Percentiles rank a stretch among this genome's conserved stretches.
Evolutionary conservation across 2,797 vertebrate species (phyloP).

Genomic region (Mormyrops attenuatus): DNA sequence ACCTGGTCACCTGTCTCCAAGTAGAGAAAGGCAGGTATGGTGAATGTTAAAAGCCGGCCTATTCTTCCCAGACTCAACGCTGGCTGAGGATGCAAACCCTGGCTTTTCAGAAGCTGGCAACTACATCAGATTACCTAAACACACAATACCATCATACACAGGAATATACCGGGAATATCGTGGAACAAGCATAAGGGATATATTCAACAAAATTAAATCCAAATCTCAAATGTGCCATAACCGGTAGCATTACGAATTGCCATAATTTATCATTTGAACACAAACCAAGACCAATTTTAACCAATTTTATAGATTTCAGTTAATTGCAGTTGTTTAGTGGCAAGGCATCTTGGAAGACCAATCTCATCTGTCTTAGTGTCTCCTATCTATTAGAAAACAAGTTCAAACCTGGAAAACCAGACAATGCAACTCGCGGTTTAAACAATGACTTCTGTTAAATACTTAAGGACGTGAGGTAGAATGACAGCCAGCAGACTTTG

Average conservation of each 20-base stretch:
- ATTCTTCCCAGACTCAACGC: background rate
- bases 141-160: background rate
- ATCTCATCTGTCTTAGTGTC: background rate
- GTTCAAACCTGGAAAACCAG: background rate
- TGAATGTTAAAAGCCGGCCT: background rate
- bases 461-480: conserved; percentile 18
- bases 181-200: background rate
- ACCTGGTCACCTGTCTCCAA: conserved; percentile 7
- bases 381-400: conserved; percentile 1
- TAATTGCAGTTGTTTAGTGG: background rate
- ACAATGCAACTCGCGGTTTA: background rate
- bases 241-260: background rate
- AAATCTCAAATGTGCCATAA: background rate
- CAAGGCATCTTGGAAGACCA: background rate
- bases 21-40: background rate
- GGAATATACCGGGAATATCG: background rate
- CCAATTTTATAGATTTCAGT: background rate
- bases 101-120: background rate
- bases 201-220: background rate
- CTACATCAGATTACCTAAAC: background rate
- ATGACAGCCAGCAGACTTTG: background rate
- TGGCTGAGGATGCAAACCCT: background rate
- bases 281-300: background rate
- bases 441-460: conserved; percentile 8
- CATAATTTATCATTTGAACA: background rate